These are phyloP conservation scores for Echinops telfairi DNA, from an alignment of 2,113 vertebrate genomes.

Conservation along the genomic window DNA sequence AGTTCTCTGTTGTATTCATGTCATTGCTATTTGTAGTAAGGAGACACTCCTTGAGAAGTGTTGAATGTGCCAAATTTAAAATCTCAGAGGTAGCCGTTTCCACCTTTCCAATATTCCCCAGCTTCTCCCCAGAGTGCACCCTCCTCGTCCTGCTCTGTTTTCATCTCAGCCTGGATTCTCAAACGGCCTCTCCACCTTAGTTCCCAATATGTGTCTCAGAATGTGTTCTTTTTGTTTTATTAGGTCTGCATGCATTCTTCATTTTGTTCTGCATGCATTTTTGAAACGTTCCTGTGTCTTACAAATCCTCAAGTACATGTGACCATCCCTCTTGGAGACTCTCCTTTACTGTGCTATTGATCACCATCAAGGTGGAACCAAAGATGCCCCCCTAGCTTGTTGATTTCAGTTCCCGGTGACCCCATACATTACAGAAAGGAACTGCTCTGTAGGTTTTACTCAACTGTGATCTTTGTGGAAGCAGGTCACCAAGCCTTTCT, in stretches of 20 bases:
- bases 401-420: background rate
- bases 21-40: slow-evolving; percentile 66
- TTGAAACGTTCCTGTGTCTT: slow-evolving; percentile 30
- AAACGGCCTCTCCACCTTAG: background rate
- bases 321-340: slow-evolving; percentile 32
- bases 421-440: background rate
- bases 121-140: background rate
- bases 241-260: background rate
- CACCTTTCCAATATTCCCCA: background rate
- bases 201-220: background rate
- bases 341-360: slow-evolving; percentile 2
- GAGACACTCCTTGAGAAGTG: slow-evolving; percentile 48
- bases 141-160: background rate
- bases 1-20: slow-evolving; percentile 32
- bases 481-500: background rate
- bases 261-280: slow-evolving; percentile 18
- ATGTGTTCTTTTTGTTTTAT: slow-evolving; percentile 44
- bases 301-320: slow-evolving; percentile 39
- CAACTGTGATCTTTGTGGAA: background rate
- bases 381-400: background rate
- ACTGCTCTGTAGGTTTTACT: background rate
- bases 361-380: slow-evolving; percentile 39
- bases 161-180: slow-evolving; percentile 22
- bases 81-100: slow-evolving; percentile 56
- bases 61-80: slow-evolving; percentile 59